These are phyloP conservation scores for Ctena decussata DNA, from an alignment of 2,888 invertebrate genomes.

Conservation along the genomic window DNA sequence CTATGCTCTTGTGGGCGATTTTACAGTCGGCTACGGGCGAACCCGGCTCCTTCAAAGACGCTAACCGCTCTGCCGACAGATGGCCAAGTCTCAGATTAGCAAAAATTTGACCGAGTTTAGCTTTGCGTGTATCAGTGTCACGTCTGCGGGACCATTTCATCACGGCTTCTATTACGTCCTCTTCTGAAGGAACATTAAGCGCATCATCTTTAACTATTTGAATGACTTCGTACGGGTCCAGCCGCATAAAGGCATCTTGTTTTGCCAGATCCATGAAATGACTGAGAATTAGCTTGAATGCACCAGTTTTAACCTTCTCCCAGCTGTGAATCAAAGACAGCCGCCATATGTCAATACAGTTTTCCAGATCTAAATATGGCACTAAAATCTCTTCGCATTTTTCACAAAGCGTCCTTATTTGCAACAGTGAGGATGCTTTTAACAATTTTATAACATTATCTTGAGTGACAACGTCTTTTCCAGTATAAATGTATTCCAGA, in stretches of 20 bases:
- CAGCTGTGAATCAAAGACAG: conserved; percentile 88
- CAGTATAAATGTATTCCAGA: conserved; percentile 94
- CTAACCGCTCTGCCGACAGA: conserved; percentile 64
- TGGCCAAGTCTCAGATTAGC: conserved; percentile 71
- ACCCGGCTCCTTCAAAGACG: conserved; percentile 71
- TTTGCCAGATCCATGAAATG: conserved; percentile 77
- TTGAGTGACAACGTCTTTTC: conserved; percentile 91
- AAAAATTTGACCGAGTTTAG: conserved; percentile 82
- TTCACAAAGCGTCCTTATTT: conserved; percentile 93
- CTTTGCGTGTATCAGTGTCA: conserved; percentile 88
- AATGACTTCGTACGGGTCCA: conserved; percentile 87
- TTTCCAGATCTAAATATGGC: conserved; percentile 90
- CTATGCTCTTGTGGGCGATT: conserved; percentile 70
- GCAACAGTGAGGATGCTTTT: conserved; percentile 94
- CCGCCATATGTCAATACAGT: conserved; percentile 88
- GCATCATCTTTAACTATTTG: conserved; percentile 88
- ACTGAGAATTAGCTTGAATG: conserved; percentile 86
- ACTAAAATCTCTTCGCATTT: conserved; percentile 93
- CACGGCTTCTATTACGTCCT: conserved; percentile 88
- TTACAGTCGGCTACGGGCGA: conserved; percentile 68
- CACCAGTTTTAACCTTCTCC: conserved; percentile 86
- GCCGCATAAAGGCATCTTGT: conserved; percentile 85
- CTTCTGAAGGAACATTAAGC: conserved; percentile 88
- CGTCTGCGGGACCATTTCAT: conserved; percentile 88
- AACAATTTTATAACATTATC: conserved; percentile 92